Conservation (phyloP, 2,888 invertebrate species). For the Lissonota sp. region DNA sequence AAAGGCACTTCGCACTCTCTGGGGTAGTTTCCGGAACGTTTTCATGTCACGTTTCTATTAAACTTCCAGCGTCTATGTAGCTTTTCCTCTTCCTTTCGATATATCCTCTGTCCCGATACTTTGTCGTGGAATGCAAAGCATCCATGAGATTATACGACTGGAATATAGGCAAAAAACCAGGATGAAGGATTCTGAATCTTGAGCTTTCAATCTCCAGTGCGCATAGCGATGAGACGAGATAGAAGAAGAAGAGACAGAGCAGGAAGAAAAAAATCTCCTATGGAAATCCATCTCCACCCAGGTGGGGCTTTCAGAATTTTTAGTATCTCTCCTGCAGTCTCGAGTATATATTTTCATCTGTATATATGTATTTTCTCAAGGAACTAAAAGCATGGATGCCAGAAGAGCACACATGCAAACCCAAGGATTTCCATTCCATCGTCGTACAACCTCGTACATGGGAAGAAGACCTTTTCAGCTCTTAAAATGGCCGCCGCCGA, state of each 20-base stretch:
- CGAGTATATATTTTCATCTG: neutral
- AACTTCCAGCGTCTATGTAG: neutral
- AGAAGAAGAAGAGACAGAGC: neutral
- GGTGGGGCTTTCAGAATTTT: neutral
- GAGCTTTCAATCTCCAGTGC: conserved; percentile 24
- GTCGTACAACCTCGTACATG: neutral
- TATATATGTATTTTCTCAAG: neutral
- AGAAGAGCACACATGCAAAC: conserved; percentile 5
- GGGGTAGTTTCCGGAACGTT: conserved; percentile 44
- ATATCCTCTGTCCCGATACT: conserved; percentile 41
- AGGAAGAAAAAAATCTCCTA: neutral
- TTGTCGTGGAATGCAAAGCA: conserved; percentile 31
- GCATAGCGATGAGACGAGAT: conserved; percentile 9
- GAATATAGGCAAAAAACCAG: conserved; percentile 5
- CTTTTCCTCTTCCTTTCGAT: conserved; percentile 38
- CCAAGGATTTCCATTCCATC: conserved; percentile 31
- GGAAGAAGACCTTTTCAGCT: conserved; percentile 9
- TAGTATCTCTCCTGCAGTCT: conserved; percentile 5
- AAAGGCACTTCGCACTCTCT: conserved; percentile 11
- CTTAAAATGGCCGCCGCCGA: conserved; percentile 20
- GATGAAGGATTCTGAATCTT: conserved; percentile 26
- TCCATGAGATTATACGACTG: conserved; percentile 38
- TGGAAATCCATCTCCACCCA: neutral
- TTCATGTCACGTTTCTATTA: conserved; percentile 15
- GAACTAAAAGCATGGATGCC: too few relatives aligned